Evolutionary conservation across 2,113 vertebrate species (phyloP).

Genomic region (Cyphomyrus plagiostoma): DNA sequence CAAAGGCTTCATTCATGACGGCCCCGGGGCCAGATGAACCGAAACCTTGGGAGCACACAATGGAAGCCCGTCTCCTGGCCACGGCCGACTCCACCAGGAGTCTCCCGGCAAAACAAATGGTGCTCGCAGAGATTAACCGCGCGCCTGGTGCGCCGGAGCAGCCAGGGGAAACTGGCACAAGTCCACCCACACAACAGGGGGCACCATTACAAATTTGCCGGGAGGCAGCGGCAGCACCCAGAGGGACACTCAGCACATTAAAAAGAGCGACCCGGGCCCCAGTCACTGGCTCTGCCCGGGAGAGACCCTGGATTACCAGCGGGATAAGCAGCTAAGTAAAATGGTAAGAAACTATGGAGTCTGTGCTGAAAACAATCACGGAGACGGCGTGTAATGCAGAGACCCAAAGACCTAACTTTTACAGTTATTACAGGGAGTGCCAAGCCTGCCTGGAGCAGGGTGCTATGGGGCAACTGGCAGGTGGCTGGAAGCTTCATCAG

Average conservation of each 20-base stretch:
- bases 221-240: not conserved
- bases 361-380: not conserved
- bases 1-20: not conserved
- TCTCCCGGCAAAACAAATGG: not conserved
- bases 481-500: not conserved
- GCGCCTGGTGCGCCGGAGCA: not conserved
- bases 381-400: not conserved
- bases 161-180: not conserved
- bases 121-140: not conserved
- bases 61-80: not conserved
- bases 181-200: not conserved
- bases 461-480: not conserved
- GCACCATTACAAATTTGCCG: not conserved
- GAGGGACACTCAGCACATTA: not conserved
- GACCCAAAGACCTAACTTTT: not conserved
- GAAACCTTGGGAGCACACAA: not conserved
- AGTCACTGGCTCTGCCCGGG: not conserved
- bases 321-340: not conserved
- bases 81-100: not conserved
- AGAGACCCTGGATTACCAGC: not conserved
- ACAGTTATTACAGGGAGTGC: not conserved
- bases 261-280: not conserved
- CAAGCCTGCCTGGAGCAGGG: not conserved
- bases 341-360: not conserved
- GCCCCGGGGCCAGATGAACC: not conserved